Percentiles rank a stretch among this genome's conserved stretches.
Conservation (phyloP, 2,113 vertebrate genomes). For the Phalacrocorax brasilianus region DNA sequence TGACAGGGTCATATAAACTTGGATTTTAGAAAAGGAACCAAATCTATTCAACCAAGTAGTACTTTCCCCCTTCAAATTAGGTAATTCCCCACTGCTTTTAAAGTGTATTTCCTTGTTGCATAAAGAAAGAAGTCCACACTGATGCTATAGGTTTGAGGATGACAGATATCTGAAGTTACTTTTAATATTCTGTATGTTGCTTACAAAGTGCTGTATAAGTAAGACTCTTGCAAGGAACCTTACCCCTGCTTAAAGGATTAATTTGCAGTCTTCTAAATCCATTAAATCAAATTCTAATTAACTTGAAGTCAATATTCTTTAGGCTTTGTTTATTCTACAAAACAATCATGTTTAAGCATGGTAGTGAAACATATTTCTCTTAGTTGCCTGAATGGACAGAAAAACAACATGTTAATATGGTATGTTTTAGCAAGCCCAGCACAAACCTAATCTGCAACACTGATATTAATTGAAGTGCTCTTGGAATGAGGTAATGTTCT, state of each 20-base stretch:
- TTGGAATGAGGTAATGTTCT: neutral
- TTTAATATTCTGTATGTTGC: neutral
- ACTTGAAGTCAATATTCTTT: slow-evolving; percentile 21
- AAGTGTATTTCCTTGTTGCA: neutral
- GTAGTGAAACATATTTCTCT: neutral
- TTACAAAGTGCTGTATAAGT: neutral
- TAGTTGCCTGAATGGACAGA: neutral
- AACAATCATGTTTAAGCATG: slow-evolving; percentile 24
- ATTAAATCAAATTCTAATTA: slow-evolving; percentile 51
- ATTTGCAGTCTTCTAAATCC: slow-evolving; percentile 2
- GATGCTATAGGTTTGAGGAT: neutral
- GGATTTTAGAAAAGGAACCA: neutral
- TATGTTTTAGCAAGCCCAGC: neutral
- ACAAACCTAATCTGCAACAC: neutral
- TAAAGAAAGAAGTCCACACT: neutral
- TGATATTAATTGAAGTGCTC: neutral
- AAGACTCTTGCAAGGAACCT: neutral
- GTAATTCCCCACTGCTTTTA: neutral
- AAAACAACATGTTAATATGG: neutral
- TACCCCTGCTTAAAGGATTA: neutral
- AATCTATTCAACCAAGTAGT: neutral
- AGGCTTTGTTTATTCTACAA: slow-evolving; percentile 28
- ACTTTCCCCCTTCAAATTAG: neutral
- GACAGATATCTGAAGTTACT: neutral
- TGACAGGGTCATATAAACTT: neutral